Conservation (phyloP, 1,140 invertebrate species). For the Sminthurinus signatus region DNA sequence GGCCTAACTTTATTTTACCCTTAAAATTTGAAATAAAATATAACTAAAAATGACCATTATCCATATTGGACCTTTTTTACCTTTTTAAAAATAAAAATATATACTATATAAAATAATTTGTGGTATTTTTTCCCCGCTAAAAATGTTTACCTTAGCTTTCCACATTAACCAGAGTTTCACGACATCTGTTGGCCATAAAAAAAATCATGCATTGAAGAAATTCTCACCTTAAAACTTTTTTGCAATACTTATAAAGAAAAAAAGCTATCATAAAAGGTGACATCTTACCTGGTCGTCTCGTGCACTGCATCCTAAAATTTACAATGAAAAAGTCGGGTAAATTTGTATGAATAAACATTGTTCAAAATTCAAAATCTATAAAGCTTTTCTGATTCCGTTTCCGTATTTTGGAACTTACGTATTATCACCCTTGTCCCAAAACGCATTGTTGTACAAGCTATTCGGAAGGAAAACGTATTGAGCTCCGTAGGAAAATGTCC, state of each 20-base stretch:
- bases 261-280: not conserved
- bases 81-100: too few species aligned
- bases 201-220: not conserved
- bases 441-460: not conserved
- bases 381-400: too few species aligned
- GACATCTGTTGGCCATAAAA: conserved; percentile 45
- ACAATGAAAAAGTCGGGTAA: too few species aligned
- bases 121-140: too few species aligned
- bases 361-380: too few species aligned
- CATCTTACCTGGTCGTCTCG: conserved; percentile 46
- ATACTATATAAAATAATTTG: too few species aligned
- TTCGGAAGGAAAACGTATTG: not conserved
- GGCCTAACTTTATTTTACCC: not conserved
- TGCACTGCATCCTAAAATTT: too few species aligned
- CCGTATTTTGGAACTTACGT: too few species aligned
- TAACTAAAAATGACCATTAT: too few species aligned
- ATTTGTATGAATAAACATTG: too few species aligned
- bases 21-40: too few species aligned
- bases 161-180: conserved; percentile 58
- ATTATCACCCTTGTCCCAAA: conserved; percentile 54
- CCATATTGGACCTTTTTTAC: too few species aligned
- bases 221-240: not conserved
- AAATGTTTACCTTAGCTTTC: conserved; percentile 46
- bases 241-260: not conserved
- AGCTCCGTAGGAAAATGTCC: not conserved